Evolutionary conservation across 2,888 invertebrate genomes (phyloP).

Genomic region (Leptopilina myrica): DNA sequence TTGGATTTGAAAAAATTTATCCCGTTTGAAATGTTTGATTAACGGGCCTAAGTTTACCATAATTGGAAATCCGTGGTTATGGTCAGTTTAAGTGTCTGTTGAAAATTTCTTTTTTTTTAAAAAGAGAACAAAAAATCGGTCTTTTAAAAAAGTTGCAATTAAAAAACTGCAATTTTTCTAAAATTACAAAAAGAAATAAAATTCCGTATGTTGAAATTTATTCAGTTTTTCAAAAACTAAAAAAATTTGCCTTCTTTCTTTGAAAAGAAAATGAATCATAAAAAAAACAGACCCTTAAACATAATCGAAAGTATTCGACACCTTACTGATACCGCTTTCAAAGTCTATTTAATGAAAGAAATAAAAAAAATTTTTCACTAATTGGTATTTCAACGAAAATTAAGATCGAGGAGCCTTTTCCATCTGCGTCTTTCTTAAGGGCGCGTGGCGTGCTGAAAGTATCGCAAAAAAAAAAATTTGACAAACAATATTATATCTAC

Average conservation of each 20-base stretch:
- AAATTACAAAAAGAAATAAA: neutral
- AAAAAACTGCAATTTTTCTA: neutral
- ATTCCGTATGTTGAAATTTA: neutral
- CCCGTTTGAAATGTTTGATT: constrained; percentile 17
- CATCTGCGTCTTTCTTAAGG: neutral
- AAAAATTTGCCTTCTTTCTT: neutral
- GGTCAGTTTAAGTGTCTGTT: constrained; percentile 20
- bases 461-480: neutral
- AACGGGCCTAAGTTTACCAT: constrained; percentile 19
- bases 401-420: constrained; percentile 23
- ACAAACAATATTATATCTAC: constrained; percentile 2
- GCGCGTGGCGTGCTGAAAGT: constrained; percentile 34
- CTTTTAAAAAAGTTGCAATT: neutral
- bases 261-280: too few relatives aligned
- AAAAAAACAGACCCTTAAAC: constrained; percentile 6
- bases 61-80: neutral
- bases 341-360: constrained; percentile 16
- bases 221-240: neutral
- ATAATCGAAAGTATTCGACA: constrained; percentile 31
- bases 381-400: constrained; percentile 22
- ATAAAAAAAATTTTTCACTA: neutral
- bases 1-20: too few relatives aligned
- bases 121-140: neutral
- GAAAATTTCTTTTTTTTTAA: neutral
- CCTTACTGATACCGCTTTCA: constrained; percentile 30